A percentile compares a stretch with the other conserved stretches of the same genome.
Evolutionary conservation across 2,797 vertebrate genomes (phyloP).

Genomic region (Myotis myotis): DNA sequence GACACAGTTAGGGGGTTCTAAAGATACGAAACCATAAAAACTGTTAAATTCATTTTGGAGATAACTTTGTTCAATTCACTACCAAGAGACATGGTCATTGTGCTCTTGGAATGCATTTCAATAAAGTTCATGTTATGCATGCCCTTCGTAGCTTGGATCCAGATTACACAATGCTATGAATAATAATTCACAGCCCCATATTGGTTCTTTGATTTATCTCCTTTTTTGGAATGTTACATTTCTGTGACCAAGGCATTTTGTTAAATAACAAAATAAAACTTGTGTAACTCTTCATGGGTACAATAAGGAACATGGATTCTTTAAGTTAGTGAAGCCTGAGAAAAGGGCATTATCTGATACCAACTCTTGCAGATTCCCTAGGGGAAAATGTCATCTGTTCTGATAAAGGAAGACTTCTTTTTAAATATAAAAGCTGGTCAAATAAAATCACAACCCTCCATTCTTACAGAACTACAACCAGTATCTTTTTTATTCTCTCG

Average conservation of each 20-base stretch:
- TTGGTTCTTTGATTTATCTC: neutral
- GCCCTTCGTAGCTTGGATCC: neutral
- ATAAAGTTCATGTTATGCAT: neutral
- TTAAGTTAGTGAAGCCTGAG: neutral
- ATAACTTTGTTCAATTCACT: neutral
- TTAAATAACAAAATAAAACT: neutral
- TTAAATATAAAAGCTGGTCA: slow-evolving; percentile 18
- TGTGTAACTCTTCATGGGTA: neutral
- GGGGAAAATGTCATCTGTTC: neutral
- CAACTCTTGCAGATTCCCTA: neutral
- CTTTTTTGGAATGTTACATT: slow-evolving; percentile 19
- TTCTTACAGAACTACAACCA: neutral
- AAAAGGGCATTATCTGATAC: neutral
- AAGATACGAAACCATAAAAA: neutral
- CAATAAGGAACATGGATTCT: neutral
- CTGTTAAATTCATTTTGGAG: slow-evolving; percentile 1
- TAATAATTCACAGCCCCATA: neutral
- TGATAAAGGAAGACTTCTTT: neutral
- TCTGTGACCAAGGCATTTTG: neutral
- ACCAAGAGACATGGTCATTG: neutral
- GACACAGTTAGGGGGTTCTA: neutral
- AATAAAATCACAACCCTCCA: neutral
- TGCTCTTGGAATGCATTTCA: neutral
- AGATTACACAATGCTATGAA: neutral
- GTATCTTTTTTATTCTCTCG: neutral